Evolutionary conservation across 2,888 invertebrate species (phyloP), one percentile per base, ranked within the genome.

Genomic region (Antitype chi): DNA sequence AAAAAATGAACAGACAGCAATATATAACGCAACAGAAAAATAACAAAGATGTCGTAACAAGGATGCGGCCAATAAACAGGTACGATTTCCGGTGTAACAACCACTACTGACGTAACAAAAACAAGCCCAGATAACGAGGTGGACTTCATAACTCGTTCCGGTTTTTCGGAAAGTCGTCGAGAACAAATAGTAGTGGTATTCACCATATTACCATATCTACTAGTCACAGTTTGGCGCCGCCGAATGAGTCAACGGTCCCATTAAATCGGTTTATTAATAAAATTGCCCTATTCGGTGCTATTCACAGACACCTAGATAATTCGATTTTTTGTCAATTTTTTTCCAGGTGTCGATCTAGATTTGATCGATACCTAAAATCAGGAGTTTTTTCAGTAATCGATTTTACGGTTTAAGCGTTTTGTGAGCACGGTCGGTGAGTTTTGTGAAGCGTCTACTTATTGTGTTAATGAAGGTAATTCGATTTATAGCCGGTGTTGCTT

Each of bases 1-100:
- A 59, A 68, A 84, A 81, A 70, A 72, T 32, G 75, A 71, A 82
- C 80, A 69, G 69, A 82, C 59, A 70, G 73, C 69, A 80, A 89
- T 88, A 86, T 85, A 82, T 83, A 87, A 88, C 83, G 85, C 86
- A 84, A 90, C 89, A 80, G 80, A 79, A 85, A 90, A 84, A 84
- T 87, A 78, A 74, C 81, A 88, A 88, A 92, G 90, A 90, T 90
- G 87, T 89, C 88, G 86, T 87, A 91, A 88, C 88, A 90, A 92
- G 93, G 93, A 92, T 93, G 92, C 90, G 89, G 89, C 85, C 88
- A 89, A 91, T 88, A 92, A 94, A 95, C 95, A 91, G 94, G 94
- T 94, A 92, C 89, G 90, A 91, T 93, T 94, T 95, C 95, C 95
- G 94, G 94, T 89, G 88, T 87, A 87, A 89, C 89, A 88, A 86